Percentiles rank a stretch among this genome's conserved stretches.
Conservation (phyloP, 2,113 vertebrate genomes). For the Lepisosteus osseus region DNA sequence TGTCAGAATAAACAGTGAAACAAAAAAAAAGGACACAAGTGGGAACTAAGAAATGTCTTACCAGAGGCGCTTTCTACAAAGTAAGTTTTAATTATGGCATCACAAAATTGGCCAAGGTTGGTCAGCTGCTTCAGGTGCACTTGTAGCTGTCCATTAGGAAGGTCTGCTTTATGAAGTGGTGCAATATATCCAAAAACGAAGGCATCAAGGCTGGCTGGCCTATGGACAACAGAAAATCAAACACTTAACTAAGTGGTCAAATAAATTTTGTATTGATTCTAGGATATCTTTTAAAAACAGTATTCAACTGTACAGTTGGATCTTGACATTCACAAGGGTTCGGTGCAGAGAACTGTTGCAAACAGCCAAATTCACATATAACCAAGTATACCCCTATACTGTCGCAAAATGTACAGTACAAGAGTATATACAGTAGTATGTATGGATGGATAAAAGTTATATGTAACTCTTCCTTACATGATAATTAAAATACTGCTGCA, state of each 20-base stretch:
- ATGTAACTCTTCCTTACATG: too few relatives aligned
- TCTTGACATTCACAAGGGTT: too few relatives aligned
- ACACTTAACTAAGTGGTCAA: not conserved
- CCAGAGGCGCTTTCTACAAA: slow-evolving; percentile 73
- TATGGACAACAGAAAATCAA: slow-evolving; percentile 38
- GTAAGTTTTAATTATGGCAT: slow-evolving; percentile 79
- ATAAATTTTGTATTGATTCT: too few relatives aligned
- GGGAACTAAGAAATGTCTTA: slow-evolving; percentile 43
- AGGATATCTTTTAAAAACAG: too few relatives aligned
- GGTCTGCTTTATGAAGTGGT: slow-evolving; percentile 83
- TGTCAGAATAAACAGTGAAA: not conserved
- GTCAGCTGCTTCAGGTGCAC: slow-evolving; percentile 87
- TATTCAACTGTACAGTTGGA: too few relatives aligned
- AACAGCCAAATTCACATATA: too few relatives aligned
- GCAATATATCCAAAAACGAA: slow-evolving; percentile 93
- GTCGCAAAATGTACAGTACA: too few relatives aligned
- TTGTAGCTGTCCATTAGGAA: slow-evolving; percentile 84
- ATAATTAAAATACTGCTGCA: too few relatives aligned
- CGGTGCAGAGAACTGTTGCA: too few relatives aligned
- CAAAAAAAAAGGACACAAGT: not conserved
- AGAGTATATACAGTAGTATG: too few relatives aligned
- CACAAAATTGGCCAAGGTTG: slow-evolving; percentile 87
- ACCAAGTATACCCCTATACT: too few relatives aligned
- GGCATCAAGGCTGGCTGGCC: slow-evolving; percentile 92
- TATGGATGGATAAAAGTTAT: too few relatives aligned